Conservation (phyloP, 1,140 invertebrate species). For the Alviniconcha marisindica region DNA sequence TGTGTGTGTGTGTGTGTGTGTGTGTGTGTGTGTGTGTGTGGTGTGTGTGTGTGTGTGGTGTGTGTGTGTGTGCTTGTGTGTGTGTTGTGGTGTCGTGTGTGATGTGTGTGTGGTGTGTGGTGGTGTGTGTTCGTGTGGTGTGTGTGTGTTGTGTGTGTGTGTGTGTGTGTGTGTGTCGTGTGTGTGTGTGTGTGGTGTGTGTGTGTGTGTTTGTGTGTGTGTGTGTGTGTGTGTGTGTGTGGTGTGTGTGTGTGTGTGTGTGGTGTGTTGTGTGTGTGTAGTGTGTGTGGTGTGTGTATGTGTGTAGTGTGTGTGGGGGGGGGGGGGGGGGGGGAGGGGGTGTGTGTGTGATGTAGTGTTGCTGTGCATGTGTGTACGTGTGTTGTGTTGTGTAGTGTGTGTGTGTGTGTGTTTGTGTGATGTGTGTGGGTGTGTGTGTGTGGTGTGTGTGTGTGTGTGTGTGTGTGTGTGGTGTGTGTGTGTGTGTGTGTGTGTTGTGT, state of each 20-base stretch:
- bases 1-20: constrained; percentile 16
- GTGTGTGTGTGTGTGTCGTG: neutral
- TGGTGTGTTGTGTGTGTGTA: no score
- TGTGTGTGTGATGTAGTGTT: no score
- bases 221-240: neutral
- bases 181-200: neutral
- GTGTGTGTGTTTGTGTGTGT: neutral
- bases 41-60: neutral
- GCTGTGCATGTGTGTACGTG: neutral
- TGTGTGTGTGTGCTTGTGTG: neutral
- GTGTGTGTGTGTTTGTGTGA: neutral
- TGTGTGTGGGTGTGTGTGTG: no score
- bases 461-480: neutral
- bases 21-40: neutral
- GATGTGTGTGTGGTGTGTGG: neutral
- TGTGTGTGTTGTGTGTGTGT: neutral
- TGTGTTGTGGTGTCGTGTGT: neutral
- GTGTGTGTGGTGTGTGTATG: no score
- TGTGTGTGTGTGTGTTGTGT: neutral
- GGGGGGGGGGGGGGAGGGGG: no score
- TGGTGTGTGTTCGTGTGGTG: no score
- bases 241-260: neutral
- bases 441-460: neutral
- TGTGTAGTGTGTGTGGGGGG: no score
- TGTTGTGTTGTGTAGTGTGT: neutral